A percentile compares a stretch with the other conserved stretches of the same genome.
Conservation (phyloP, 1,140 invertebrate genomes). For the Ostrea denselamellosa region DNA sequence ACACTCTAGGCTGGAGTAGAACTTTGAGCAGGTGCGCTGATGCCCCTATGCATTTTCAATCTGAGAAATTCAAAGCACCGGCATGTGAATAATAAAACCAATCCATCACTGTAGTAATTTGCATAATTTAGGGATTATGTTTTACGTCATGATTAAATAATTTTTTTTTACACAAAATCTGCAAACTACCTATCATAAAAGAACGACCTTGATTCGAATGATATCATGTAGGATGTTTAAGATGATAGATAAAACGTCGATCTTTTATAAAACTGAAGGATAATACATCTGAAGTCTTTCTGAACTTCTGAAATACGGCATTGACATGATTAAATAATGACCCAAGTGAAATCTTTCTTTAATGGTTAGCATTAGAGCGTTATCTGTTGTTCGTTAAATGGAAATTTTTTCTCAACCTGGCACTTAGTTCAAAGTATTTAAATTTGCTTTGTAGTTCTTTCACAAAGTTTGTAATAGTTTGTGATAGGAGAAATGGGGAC, state of each 20-base stretch:
- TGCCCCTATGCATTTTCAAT: background rate
- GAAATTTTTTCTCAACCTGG: background rate
- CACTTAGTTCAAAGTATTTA: background rate
- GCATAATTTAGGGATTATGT: background rate
- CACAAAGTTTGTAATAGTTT: background rate
- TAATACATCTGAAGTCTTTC: background rate
- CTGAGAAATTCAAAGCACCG: background rate
- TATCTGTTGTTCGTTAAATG: background rate
- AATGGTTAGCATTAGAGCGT: background rate
- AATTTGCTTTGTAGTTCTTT: background rate
- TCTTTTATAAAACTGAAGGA: background rate
- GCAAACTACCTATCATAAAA: background rate
- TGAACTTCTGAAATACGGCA: background rate
- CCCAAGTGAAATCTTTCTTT: background rate
- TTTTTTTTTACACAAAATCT: background rate
- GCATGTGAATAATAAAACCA: background rate
- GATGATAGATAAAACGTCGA: background rate
- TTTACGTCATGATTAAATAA: background rate
- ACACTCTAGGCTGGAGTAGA: background rate
- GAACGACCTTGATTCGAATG: background rate
- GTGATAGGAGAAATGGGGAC: background rate
- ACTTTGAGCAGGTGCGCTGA: constrained; percentile 5
- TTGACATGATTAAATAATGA: background rate
- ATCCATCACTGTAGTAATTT: background rate
- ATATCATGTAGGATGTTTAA: background rate